phyloP scores from a whole-genome alignment of 2,888 invertebrate genomes.

The Hanleya hanleyi region DNA sequence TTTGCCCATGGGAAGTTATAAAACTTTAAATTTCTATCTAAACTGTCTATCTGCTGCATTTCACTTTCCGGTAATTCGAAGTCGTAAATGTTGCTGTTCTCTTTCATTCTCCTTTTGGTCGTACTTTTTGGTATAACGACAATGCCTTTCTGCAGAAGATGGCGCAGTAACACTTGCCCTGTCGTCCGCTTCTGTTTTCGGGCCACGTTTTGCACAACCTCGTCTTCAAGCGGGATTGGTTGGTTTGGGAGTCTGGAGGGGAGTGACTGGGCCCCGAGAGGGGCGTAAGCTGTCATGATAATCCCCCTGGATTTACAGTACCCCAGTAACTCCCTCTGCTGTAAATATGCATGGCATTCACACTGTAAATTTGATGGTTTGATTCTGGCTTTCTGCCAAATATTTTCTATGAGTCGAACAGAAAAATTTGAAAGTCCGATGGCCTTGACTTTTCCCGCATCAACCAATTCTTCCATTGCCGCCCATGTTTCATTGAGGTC shows the following conservation, averaged over 20 bases:
- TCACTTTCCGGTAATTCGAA: slow-evolving; percentile 45
- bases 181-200: slow-evolving; percentile 44
- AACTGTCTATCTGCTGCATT: slow-evolving; percentile 31
- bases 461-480: slow-evolving; percentile 45
- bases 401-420: slow-evolving; percentile 44
- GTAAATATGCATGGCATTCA: slow-evolving; percentile 58
- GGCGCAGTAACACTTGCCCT: slow-evolving; percentile 56
- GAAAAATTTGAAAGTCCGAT: slow-evolving; percentile 64
- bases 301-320: slow-evolving; percentile 47
- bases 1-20: slow-evolving; percentile 47
- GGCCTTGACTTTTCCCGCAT: slow-evolving; percentile 38
- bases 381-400: slow-evolving; percentile 41
- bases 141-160: slow-evolving; percentile 47
- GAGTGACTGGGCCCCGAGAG: slow-evolving; percentile 46
- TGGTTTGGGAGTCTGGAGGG: slow-evolving; percentile 11
- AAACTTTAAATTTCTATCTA: slow-evolving; percentile 47
- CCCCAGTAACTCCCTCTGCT: slow-evolving; percentile 43
- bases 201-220: slow-evolving; percentile 43
- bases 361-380: slow-evolving; percentile 55
- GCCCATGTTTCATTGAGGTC: slow-evolving; percentile 52
- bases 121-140: slow-evolving; percentile 54
- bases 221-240: slow-evolving; percentile 39
- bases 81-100: slow-evolving; percentile 52
- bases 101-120: slow-evolving; percentile 44
- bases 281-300: slow-evolving; percentile 50